Evolutionary conservation across 2,888 invertebrate species (phyloP).

Genomic region (Crematogaster levior): DNA sequence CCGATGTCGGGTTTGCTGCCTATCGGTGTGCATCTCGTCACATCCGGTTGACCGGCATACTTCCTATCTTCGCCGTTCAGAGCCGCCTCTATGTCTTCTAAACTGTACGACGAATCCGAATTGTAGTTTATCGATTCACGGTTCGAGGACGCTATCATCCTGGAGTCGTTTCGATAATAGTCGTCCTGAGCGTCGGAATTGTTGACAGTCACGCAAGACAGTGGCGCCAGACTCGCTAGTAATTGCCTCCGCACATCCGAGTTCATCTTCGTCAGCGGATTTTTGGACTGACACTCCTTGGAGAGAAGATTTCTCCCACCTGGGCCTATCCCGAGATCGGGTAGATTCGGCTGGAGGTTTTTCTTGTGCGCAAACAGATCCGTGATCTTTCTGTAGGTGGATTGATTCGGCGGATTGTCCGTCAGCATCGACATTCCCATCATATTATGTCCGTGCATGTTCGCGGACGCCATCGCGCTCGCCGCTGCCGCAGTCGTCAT

Average conservation of each 20-base stretch:
- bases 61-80: slow-evolving; percentile 84
- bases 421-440: not conserved
- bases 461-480: slow-evolving; percentile 36
- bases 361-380: slow-evolving; percentile 88
- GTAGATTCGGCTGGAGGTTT: slow-evolving; percentile 84
- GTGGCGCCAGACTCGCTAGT: slow-evolving; percentile 91
- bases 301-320: slow-evolving; percentile 56
- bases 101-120: slow-evolving; percentile 89
- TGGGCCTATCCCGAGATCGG: slow-evolving; percentile 76
- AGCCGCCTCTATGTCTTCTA: slow-evolving; percentile 89
- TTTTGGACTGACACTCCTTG: slow-evolving; percentile 80
- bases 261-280: slow-evolving; percentile 84
- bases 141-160: slow-evolving; percentile 84
- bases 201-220: slow-evolving; percentile 90
- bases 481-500: slow-evolving; percentile 1
- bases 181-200: slow-evolving; percentile 88
- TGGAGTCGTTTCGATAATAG: slow-evolving; percentile 87
- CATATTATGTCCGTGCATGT: slow-evolving; percentile 49
- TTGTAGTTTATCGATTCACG: slow-evolving; percentile 88
- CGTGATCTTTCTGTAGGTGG: slow-evolving; percentile 89
- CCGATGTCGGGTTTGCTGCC: slow-evolving; percentile 78
- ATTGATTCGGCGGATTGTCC: slow-evolving; percentile 79
- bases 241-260: slow-evolving; percentile 92
- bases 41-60: slow-evolving; percentile 89
- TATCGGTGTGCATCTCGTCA: slow-evolving; percentile 92